Evolutionary conservation across 2,797 vertebrate species (phyloP).

Genomic region (Gambusia yucatana): DNA sequence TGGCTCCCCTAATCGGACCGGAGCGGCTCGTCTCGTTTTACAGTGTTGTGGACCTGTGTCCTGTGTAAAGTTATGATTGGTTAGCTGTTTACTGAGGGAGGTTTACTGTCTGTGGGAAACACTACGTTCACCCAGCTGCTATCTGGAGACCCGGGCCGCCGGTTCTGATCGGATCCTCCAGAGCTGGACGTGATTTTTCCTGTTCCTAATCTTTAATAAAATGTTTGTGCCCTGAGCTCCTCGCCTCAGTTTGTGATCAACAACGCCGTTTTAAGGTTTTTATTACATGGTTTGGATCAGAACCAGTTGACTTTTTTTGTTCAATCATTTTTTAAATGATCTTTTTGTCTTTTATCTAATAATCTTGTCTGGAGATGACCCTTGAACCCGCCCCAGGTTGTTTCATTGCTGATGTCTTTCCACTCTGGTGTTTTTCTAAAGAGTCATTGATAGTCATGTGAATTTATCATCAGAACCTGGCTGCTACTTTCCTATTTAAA

Average conservation of each 20-base stretch:
- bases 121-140: slow-evolving; percentile 54
- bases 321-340: too few relatives aligned
- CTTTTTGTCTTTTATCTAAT: too few relatives aligned
- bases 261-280: background rate
- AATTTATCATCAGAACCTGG: too few relatives aligned
- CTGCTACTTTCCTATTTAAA: background rate
- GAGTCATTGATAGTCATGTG: too few relatives aligned
- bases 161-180: slow-evolving; percentile 62
- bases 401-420: too few relatives aligned
- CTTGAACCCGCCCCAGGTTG: too few relatives aligned
- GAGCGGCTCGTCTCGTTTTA: slow-evolving; percentile 51
- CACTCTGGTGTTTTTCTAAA: too few relatives aligned
- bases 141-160: slow-evolving; percentile 54
- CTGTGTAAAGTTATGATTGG: slow-evolving; percentile 46
- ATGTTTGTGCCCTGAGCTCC: slow-evolving; percentile 54
- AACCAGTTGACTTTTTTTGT: background rate
- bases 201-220: slow-evolving; percentile 73
- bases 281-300: background rate
- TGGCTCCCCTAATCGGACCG: slow-evolving; percentile 64
- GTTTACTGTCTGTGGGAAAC: slow-evolving; percentile 46
- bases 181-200: slow-evolving; percentile 51
- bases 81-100: slow-evolving; percentile 59
- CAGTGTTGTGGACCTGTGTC: slow-evolving; percentile 55
- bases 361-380: too few relatives aligned
- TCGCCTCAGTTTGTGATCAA: slow-evolving; percentile 1